Conservation (phyloP, 2,888 invertebrate species). For the Nezara viridula region DNA sequence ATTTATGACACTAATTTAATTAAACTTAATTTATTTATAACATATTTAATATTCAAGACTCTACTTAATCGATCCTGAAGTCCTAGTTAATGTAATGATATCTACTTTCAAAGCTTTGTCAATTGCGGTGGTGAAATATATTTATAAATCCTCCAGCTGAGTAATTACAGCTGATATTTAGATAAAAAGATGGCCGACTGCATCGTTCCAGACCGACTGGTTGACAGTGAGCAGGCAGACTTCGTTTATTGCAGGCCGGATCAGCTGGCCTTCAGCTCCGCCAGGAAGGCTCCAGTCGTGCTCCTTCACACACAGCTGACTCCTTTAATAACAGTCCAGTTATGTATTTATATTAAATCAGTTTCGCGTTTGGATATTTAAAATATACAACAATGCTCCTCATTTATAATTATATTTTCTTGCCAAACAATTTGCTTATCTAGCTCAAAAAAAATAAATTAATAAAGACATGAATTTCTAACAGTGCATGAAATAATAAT, state of each 20-base stretch:
- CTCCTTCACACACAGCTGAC: neutral
- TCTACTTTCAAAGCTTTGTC: too few relatives aligned
- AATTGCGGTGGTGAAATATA: too few relatives aligned
- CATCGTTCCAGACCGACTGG: neutral
- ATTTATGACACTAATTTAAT: too few relatives aligned
- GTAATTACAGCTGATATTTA: neutral
- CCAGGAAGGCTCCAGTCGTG: neutral
- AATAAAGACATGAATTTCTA: too few relatives aligned
- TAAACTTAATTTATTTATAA: too few relatives aligned
- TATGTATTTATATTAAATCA: neutral
- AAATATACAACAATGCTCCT: too few relatives aligned
- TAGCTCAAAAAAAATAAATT: too few relatives aligned
- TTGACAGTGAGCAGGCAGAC: neutral
- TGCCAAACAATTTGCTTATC: neutral
- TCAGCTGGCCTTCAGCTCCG: neutral
- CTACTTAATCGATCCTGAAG: too few relatives aligned
- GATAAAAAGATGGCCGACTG: neutral
- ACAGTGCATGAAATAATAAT: too few relatives aligned
- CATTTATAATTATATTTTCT: neutral
- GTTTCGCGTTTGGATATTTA: neutral
- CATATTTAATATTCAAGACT: too few relatives aligned
- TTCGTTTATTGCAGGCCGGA: neutral
- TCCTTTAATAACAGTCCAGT: neutral
- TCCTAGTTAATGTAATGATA: too few relatives aligned
- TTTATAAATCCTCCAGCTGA: neutral